phyloP scores from a whole-genome alignment of 2,888 invertebrate genomes.

The Mamestra brassicae region DNA sequence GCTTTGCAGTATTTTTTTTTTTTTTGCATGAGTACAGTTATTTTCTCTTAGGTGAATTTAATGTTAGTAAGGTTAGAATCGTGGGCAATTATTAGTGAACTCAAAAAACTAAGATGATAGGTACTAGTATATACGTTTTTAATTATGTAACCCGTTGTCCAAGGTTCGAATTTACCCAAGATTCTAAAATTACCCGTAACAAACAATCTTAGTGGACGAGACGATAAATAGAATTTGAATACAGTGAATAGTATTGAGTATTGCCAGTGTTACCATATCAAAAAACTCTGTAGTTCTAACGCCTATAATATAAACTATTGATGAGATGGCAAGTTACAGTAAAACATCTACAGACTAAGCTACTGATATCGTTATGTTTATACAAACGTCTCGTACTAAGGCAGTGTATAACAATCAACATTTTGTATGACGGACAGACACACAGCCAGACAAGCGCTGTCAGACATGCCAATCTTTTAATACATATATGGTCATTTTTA shows the following conservation, averaged over 20 bases:
- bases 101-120: no score
- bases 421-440: constrained; percentile 60
- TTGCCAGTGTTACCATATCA: constrained; percentile 45
- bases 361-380: constrained; percentile 66
- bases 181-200: background rate
- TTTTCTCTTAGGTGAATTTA: background rate
- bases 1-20: background rate
- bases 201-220: background rate
- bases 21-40: background rate
- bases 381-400: constrained; percentile 76
- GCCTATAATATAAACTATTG: constrained; percentile 39
- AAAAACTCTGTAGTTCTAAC: constrained; percentile 37
- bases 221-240: constrained; percentile 1
- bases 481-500: background rate
- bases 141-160: background rate
- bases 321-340: constrained; percentile 57
- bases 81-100: background rate
- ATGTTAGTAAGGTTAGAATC: constrained; percentile 1
- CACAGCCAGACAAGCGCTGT: constrained; percentile 17
- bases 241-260: constrained; percentile 28
- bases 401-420: constrained; percentile 77
- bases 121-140: background rate
- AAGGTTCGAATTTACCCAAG: background rate
- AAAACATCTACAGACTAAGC: constrained; percentile 76
- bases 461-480: no score